Conservation (phyloP, 2,113 vertebrate species). For the Athene noctua region DNA sequence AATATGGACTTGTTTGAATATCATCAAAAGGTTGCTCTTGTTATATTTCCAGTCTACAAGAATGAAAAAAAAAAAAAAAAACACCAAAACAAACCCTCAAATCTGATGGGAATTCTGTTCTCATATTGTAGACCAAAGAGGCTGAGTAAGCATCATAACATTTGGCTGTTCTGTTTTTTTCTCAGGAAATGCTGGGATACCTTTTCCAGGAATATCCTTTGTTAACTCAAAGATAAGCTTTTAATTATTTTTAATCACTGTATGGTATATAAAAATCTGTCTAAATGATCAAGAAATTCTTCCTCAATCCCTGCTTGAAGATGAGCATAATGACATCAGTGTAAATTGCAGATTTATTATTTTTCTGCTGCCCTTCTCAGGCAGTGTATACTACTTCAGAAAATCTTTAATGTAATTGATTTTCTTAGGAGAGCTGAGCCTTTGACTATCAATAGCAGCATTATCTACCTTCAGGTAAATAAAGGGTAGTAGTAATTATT, state of each 20-base stretch:
- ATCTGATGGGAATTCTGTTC: neutral
- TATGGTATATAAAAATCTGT: neutral
- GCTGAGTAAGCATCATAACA: neutral
- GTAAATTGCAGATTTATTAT: neutral
- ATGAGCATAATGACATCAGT: neutral
- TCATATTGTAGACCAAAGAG: neutral
- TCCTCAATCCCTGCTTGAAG: neutral
- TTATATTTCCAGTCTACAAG: neutral
- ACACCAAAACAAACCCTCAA: neutral
- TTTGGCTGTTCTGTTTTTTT: neutral
- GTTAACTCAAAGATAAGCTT: neutral
- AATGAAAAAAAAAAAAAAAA: neutral
- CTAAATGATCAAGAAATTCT: neutral
- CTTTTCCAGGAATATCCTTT: neutral
- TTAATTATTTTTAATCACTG: neutral
- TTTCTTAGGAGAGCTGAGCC: neutral
- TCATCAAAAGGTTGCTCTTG: neutral
- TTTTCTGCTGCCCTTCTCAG: neutral
- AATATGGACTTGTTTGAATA: neutral
- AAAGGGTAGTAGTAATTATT: neutral
- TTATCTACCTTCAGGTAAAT: neutral
- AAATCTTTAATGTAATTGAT: neutral
- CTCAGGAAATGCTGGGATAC: neutral
- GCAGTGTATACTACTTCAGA: neutral
- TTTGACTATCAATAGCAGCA: neutral